Evolutionary conservation across 1,140 invertebrate genomes (phyloP).

Genomic region (Euura lappo): DNA sequence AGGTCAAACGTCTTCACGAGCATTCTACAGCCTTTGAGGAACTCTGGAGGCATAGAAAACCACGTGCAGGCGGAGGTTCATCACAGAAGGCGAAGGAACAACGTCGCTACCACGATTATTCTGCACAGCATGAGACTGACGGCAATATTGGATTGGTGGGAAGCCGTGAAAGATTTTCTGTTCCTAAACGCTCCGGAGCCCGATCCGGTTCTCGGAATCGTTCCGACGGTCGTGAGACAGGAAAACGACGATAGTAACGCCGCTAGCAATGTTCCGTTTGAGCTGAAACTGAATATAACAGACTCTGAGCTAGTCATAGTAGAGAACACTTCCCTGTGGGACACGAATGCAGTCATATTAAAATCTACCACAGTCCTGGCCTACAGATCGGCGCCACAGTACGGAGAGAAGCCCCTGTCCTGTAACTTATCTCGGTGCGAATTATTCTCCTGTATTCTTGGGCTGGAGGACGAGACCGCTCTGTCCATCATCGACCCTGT

Average conservation of each 20-base stretch:
- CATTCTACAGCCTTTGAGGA: slow-evolving; percentile 82
- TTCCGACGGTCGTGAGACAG: slow-evolving; percentile 17
- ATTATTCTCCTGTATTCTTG: slow-evolving; percentile 92
- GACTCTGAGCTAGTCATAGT: slow-evolving; percentile 95
- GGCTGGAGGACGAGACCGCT: slow-evolving; percentile 91
- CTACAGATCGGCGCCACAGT: slow-evolving; percentile 71
- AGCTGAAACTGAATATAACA: slow-evolving; percentile 92
- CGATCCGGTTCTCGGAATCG: slow-evolving; percentile 32
- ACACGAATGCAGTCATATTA: slow-evolving; percentile 94
- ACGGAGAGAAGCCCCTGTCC: slow-evolving; percentile 77
- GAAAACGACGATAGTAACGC: slow-evolving; percentile 18
- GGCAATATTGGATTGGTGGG: slow-evolving; percentile 93
- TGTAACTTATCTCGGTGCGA: slow-evolving; percentile 91
- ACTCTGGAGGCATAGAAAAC: slow-evolving; percentile 57
- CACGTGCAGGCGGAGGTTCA: slow-evolving; percentile 86
- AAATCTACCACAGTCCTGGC: slow-evolving; percentile 89
- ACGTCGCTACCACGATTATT: slow-evolving; percentile 86
- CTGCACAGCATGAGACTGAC: slow-evolving; percentile 96
- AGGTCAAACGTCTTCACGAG: slow-evolving; percentile 87
- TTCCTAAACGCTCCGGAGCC: slow-evolving; percentile 54
- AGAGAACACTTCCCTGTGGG: slow-evolving; percentile 85
- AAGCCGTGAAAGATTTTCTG: slow-evolving; percentile 84
- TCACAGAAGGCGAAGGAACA: slow-evolving; percentile 68
- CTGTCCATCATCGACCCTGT: slow-evolving; percentile 96
- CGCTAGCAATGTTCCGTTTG: slow-evolving; percentile 64